Conservation (phyloP, 2,888 invertebrate genomes). For the Tricholauxania praeusta region DNA sequence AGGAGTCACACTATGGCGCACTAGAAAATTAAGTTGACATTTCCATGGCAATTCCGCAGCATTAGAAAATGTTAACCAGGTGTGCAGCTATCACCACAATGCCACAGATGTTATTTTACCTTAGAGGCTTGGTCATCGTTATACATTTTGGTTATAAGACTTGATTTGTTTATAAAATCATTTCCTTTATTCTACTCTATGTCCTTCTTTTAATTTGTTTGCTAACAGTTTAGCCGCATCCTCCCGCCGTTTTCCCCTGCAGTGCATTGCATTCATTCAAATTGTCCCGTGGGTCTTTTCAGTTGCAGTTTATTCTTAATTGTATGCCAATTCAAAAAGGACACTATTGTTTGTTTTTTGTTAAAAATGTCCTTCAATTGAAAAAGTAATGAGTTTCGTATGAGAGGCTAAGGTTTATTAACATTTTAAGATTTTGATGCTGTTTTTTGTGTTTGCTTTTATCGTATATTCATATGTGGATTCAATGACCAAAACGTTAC, state of each 20-base stretch:
- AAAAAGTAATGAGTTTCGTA: conserved; percentile 19
- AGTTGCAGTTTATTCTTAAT: conserved; percentile 8
- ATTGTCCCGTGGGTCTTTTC: conserved; percentile 25
- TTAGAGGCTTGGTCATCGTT: background rate
- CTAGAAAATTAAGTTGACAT: too few relatives aligned
- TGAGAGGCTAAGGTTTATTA: background rate
- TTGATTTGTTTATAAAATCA: conserved; percentile 6
- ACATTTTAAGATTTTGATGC: too few relatives aligned
- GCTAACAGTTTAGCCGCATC: conserved; percentile 1
- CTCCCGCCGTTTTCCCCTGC: conserved; percentile 31
- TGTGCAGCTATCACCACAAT: too few relatives aligned
- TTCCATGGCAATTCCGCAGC: too few relatives aligned
- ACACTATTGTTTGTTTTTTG: background rate
- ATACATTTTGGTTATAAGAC: conserved; percentile 30
- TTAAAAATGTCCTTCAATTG: background rate
- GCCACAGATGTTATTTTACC: too few relatives aligned
- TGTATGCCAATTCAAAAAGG: conserved; percentile 17
- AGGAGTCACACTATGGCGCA: too few relatives aligned
- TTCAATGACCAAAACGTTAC: too few relatives aligned
- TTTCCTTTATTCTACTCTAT: background rate
- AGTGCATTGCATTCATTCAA: conserved; percentile 38
- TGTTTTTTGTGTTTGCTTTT: too few relatives aligned
- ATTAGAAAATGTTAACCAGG: too few relatives aligned
- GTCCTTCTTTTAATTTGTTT: conserved; percentile 22
- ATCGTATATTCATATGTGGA: too few relatives aligned